Percentiles rank a stretch among this genome's conserved stretches.
These are phyloP conservation scores for Capromys pilorides DNA, from an alignment of 2,797 vertebrate genomes.

Conservation along the genomic window DNA sequence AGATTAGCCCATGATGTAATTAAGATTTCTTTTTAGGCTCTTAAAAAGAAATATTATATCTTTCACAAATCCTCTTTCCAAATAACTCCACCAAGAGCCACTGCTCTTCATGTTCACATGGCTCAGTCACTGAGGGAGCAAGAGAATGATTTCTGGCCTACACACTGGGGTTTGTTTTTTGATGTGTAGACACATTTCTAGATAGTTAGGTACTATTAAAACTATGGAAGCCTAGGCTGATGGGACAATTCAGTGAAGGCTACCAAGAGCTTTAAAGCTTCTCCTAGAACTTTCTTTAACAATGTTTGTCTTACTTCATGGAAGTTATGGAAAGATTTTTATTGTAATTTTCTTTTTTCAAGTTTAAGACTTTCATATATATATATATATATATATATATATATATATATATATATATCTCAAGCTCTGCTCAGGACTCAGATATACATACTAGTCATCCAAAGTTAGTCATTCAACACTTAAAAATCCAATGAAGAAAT, in stretches of 20 bases:
- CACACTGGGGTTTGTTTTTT: neutral
- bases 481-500: neutral
- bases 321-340: neutral
- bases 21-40: neutral
- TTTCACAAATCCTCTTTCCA: neutral
- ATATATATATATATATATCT: no score
- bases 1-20: neutral
- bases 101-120: neutral
- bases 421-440: neutral
- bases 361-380: conserved; percentile 24
- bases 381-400: no score
- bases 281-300: neutral
- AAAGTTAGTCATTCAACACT: neutral
- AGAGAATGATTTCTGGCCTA: neutral
- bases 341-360: neutral
- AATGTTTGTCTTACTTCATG: neutral
- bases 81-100: neutral
- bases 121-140: neutral
- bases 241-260: neutral
- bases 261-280: neutral
- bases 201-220: neutral
- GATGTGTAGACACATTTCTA: neutral
- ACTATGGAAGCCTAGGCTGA: neutral
- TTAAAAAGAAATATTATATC: neutral
- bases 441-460: neutral